phyloP scores from a whole-genome alignment of 1,140 invertebrate genomes.

The Drosophila yakuba region DNA sequence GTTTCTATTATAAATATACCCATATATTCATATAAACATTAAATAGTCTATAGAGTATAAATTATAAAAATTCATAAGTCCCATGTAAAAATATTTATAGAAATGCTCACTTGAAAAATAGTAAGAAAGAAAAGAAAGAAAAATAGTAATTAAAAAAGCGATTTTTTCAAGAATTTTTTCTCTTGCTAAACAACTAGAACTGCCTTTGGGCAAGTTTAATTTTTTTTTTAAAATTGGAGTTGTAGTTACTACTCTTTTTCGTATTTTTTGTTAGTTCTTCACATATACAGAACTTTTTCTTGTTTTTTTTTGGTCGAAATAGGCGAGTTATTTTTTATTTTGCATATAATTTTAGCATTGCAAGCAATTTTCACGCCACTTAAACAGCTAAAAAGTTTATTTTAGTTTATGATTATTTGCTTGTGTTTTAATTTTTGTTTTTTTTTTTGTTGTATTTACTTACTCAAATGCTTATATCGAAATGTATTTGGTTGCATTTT shows the following conservation, averaged over 20 bases:
- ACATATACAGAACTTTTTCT: constrained; percentile 24
- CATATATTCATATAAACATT: too few relatives aligned
- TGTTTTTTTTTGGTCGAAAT: constrained; percentile 63
- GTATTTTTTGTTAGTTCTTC: constrained; percentile 22
- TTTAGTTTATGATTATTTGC: constrained; percentile 22
- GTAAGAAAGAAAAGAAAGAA: too few relatives aligned
- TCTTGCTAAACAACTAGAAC: not conserved
- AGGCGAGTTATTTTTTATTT: constrained; percentile 40
- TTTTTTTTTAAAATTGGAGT: not conserved
- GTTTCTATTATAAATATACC: not conserved
- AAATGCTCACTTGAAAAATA: too few relatives aligned
- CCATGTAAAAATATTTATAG: too few relatives aligned
- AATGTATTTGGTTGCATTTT: constrained; percentile 40
- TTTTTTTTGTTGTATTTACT: constrained; percentile 25
- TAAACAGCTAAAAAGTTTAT: constrained; percentile 51
- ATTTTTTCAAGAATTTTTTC: not conserved
- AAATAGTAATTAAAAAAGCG: too few relatives aligned
- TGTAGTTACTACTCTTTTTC: constrained; percentile 10
- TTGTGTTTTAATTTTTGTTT: not conserved
- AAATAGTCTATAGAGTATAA: too few relatives aligned
- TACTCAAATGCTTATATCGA: constrained; percentile 72
- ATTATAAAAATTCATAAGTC: not conserved
- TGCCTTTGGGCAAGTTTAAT: not conserved
- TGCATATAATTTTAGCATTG: constrained; percentile 21
- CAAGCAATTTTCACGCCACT: constrained; percentile 50